Evolutionary conservation across 2,888 invertebrate genomes (phyloP).

Genomic region (Bembecia ichneumoniformis): DNA sequence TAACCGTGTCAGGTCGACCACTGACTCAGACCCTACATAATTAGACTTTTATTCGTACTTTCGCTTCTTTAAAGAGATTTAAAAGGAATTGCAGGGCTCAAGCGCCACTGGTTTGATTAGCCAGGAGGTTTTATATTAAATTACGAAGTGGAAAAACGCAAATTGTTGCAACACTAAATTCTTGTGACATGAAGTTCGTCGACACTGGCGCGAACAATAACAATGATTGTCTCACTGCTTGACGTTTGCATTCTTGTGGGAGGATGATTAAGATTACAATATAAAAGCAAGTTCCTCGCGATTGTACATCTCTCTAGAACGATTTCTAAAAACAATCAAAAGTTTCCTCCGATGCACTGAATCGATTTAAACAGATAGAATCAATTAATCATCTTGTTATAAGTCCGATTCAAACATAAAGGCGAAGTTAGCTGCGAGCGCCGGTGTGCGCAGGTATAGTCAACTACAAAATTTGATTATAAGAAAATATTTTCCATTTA

Average conservation of each 20-base stretch:
- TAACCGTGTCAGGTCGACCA: conserved; percentile 5
- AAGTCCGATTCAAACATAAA: too few relatives aligned
- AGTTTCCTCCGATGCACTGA: too few relatives aligned
- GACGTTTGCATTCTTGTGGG: conserved; percentile 7
- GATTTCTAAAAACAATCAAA: too few relatives aligned
- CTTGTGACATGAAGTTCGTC: conserved; percentile 37
- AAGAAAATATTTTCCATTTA: too few relatives aligned
- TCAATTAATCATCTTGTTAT: too few relatives aligned
- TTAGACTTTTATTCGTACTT: not conserved
- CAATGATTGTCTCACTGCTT: conserved; percentile 10
- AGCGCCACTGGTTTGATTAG: conserved; percentile 21
- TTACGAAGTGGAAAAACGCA: conserved; percentile 39
- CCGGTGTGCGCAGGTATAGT: too few relatives aligned
- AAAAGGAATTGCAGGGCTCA: not conserved
- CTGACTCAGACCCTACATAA: not conserved
- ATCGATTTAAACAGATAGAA: too few relatives aligned
- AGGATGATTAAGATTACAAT: conserved; percentile 2
- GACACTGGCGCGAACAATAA: conserved; percentile 32
- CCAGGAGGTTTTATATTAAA: conserved; percentile 29
- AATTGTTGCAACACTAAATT: conserved; percentile 31
- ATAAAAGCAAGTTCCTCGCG: conserved; percentile 1
- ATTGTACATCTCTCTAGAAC: too few relatives aligned
- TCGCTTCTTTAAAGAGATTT: not conserved
- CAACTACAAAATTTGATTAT: too few relatives aligned
- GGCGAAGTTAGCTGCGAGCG: too few relatives aligned